Evolutionary conservation across 2,888 invertebrate genomes (phyloP), one percentile per base, ranked within the genome.

Genomic region (Dastarcus helophoroides): DNA sequence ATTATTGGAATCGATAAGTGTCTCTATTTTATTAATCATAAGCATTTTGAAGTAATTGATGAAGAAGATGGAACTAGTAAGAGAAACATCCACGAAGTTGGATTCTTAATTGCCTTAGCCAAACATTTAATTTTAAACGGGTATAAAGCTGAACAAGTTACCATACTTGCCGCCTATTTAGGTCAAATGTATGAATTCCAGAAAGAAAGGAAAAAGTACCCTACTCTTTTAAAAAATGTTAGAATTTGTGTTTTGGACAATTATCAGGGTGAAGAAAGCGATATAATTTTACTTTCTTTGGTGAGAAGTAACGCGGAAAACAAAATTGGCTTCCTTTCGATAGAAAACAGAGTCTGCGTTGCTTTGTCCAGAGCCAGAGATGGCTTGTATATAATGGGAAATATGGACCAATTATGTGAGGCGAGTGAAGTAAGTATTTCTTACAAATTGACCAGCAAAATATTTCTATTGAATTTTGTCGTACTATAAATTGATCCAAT

Each of bases 231-330:
- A 10, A 13, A 58, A 14, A 65, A 69, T 21, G 67, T 81, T 4
- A 63, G 68, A 38, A 68, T 81, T 11, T 68, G 73, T 0, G 73
- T 75, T 1, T 76, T 85, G 2, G 85, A 86, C 53, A 83, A 80
- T 51, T 86, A 72, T 48, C 86, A 86, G 63, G 85, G 86, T 0
- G 77, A 83, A 49, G 85, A 84, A 63, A 77, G 72, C 50, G 74
- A 75, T 51, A 81, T 86, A 47, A 76, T 86, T 29, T 65, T 88
- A 40, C 58, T 88, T 36, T 84, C 85, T 0, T 56, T 88, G 8
- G 86, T 88, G 0, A 68, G 86, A 49, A 84, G 77, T 50, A 84
- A 83, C 59, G 53, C 58, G 23, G 65, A 71, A 7, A 67, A 67
- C 26, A 71, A 67, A 33, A 76, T 83, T 39, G 85, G 84, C 0